Percentiles rank a stretch among this genome's conserved stretches.
These are phyloP conservation scores for Herpetotheres cachinnans DNA, from an alignment of 2,113 vertebrate genomes.

Conservation along the genomic window DNA sequence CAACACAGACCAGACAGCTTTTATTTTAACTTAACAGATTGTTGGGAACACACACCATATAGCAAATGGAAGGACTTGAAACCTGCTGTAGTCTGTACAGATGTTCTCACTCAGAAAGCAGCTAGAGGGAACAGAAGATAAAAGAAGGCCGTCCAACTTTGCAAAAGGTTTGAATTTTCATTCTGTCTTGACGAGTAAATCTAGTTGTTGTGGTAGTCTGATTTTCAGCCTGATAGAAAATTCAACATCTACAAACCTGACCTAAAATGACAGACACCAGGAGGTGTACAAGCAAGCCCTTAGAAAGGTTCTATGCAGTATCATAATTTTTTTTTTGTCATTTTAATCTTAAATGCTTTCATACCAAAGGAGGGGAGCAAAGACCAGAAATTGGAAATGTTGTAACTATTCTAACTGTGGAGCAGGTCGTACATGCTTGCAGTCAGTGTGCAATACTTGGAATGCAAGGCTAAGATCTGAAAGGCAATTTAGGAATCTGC, in stretches of 20 bases:
- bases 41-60: background rate
- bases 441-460: background rate
- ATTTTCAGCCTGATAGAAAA: background rate
- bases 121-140: background rate
- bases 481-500: background rate
- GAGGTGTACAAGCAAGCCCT: background rate
- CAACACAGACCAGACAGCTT: slow-evolving; percentile 7
- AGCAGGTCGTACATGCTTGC: background rate
- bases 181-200: background rate
- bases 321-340: background rate
- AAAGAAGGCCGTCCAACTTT: background rate
- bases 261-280: background rate
- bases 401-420: background rate
- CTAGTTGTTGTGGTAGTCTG: background rate
- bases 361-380: background rate
- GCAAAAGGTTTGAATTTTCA: background rate
- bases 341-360: background rate
- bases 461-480: background rate
- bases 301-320: background rate
- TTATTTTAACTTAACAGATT: slow-evolving; percentile 14
- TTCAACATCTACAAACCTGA: background rate
- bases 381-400: background rate
- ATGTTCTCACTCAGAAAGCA: slow-evolving; percentile 32
- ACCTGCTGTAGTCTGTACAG: background rate
- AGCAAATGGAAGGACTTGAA: background rate